Evolutionary conservation across 2,113 vertebrate species (phyloP), one percentile per base, ranked within the genome.

Genomic region (Cryptotis parvus): DNA sequence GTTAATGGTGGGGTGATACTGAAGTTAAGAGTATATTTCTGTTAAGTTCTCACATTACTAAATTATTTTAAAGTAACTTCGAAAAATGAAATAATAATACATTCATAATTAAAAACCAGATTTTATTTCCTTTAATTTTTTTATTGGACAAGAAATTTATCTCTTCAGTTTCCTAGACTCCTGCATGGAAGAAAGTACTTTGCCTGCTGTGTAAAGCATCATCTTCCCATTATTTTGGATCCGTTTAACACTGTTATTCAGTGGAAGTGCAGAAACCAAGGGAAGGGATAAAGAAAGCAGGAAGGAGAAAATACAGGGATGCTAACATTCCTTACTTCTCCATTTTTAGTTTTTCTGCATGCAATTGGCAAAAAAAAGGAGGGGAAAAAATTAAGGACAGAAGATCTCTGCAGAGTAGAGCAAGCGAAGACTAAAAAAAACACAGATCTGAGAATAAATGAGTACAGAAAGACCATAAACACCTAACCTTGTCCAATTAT

Each of bases 261-360:
- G 55, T 58, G 16, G 22, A 58, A 18, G 55, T 22, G 22, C 18
- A 58, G 31, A 26, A 12, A 33, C 1, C 24, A 73, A 1, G 0
- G 1, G 26, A 16, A 6, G 3, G 16, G 15, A 33, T 26, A n/a
- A 14, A 33, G 2, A 11, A 26, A 20, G 6, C 20, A 20, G 8
- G 3, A 31, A 41, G 49, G 1, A 6, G 3, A 3, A 2, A 5
- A 18, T 1, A 5, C 27, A 65, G 10, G 3, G 15, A 4, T 29
- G 29, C 37, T 0, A 2, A 7, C 0, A 11, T 6, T 20, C 35
- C 27, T 10, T 27, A 6, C 37, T 31, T 15, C 74, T 65, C 9
- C 9, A 10, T 10, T 22, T 26, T 37, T n/a, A 8, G 26, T 69
- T 35, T 43, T 27, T 33, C 9, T 4, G 52, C 24, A 33, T 14